A percentile compares a stretch with the other conserved stretches of the same genome.
These are phyloP conservation scores for Sebastes hubbsi DNA, from an alignment of 2,797 vertebrate species.

Conservation along the genomic window DNA sequence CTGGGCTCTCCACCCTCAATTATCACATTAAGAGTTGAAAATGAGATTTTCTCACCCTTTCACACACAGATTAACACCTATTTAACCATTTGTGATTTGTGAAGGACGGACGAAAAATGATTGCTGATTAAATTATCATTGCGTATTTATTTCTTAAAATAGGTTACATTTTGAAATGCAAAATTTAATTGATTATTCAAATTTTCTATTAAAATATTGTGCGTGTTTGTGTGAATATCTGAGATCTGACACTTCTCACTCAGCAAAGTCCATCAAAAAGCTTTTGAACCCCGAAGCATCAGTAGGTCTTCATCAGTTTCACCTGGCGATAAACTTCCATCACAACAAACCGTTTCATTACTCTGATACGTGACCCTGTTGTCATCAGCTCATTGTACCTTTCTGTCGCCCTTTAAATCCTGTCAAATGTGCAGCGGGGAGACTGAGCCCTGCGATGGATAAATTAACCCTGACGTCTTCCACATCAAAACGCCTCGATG, in stretches of 20 bases:
- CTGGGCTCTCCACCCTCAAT: neutral
- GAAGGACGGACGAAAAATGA: neutral
- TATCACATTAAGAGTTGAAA: conserved; percentile 23
- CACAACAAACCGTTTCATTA: conserved; percentile 2
- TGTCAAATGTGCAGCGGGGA: conserved; percentile 30
- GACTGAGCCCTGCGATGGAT: conserved; percentile 25
- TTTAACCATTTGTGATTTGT: neutral
- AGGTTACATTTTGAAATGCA: neutral
- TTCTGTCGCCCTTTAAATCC: conserved; percentile 42
- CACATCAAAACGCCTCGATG: conserved; percentile 31
- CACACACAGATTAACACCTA: neutral
- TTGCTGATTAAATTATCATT: neutral
- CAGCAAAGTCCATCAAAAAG: neutral
- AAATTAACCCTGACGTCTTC: conserved; percentile 53
- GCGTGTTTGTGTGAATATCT: neutral
- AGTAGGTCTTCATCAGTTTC: neutral
- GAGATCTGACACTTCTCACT: neutral
- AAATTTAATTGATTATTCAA: neutral
- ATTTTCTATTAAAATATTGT: neutral
- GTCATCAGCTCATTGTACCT: conserved; percentile 26
- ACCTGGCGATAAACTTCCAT: conserved; percentile 3
- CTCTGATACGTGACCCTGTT: conserved; percentile 33
- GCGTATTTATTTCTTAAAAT: neutral
- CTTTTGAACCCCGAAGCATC: neutral
- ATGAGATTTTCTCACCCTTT: neutral